Evolutionary conservation across 2,888 invertebrate genomes (phyloP), one percentile per base, ranked within the genome.

Genomic region (Micoletzkya japonica): DNA sequence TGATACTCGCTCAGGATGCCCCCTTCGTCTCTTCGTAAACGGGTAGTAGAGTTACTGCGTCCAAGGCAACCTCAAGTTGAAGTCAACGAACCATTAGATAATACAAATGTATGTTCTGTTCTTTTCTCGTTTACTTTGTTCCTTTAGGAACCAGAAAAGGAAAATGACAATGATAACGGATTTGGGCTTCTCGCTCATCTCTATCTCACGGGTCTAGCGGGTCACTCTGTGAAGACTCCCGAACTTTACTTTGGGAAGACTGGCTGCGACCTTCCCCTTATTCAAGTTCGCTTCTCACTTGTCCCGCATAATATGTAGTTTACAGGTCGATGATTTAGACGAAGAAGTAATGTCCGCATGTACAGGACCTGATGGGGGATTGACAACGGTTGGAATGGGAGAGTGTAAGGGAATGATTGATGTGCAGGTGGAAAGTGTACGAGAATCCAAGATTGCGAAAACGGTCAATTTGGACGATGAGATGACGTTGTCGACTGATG

Each of bases 361-460:
- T 82, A 91, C 93, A 0, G 93, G 93, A 10, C 93, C 93, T 0
- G 91, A 91, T 80, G 91, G 90, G 71, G 93, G 93, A 1, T 88
- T 93, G 3, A 91, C 91, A 0, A 90, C 91, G 56, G 26, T 28
- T 26, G 56, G 56, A 30, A 56, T 3, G 26, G 30, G 56, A 52
- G 17, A 52, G 6, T 6, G 52, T 24, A 52, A n/a, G 24, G 52
- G 52, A n/a, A 52, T 7, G 36, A 28, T 39, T n/a, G 26, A n/a
- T 39, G 39, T 59, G 32, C 52, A 80, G 78, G 83, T 83, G 28
- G 81, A 80, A 58, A 76, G 76, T 70, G 78, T 83, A n/a, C 69
- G 80, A 7, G 74, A 75, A 14, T 72, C 74, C 20, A 80, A 80
- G 44, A 77, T 85, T 57, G 81, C 75, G 32, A 72, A 77, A 50